A percentile compares a stretch with the other conserved stretches of the same genome.
Conservation (phyloP, 2,888 invertebrate species). For the Epirrita christyi region DNA sequence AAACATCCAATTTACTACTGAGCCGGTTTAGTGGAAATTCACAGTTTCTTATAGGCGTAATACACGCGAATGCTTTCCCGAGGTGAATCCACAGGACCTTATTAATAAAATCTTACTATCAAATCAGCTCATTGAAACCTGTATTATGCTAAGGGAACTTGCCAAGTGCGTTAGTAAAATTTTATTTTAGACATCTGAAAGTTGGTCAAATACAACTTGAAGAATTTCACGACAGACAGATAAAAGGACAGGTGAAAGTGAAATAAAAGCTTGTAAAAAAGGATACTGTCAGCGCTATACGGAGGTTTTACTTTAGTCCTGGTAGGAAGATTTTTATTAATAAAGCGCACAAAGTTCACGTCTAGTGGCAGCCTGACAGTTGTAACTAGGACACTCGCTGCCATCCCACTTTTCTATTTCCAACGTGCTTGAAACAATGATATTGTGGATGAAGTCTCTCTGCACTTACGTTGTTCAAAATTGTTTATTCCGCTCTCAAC, state of each 20-base stretch:
- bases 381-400: slow-evolving; percentile 54
- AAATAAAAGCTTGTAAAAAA: no score
- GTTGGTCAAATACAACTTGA: no score
- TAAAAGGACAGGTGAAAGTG: no score
- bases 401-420: slow-evolving; percentile 52
- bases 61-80: slow-evolving; percentile 66
- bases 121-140: neutral
- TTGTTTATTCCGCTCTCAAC: slow-evolving; percentile 36
- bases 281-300: no score
- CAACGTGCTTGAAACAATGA: slow-evolving; percentile 58
- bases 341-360: slow-evolving; percentile 26
- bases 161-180: no score
- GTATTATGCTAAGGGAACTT: neutral
- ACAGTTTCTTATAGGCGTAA: slow-evolving; percentile 61
- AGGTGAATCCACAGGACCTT: slow-evolving; percentile 50
- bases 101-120: slow-evolving; percentile 39
- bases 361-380: slow-evolving; percentile 35
- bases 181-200: neutral
- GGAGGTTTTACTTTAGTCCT: neutral
- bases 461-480: slow-evolving; percentile 46
- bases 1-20: slow-evolving; percentile 57
- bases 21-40: slow-evolving; percentile 52
- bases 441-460: slow-evolving; percentile 52
- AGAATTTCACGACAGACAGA: no score
- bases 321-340: neutral